Evolutionary conservation across 2,888 invertebrate species (phyloP).

Genomic region (Allophyes oxyacanthae): DNA sequence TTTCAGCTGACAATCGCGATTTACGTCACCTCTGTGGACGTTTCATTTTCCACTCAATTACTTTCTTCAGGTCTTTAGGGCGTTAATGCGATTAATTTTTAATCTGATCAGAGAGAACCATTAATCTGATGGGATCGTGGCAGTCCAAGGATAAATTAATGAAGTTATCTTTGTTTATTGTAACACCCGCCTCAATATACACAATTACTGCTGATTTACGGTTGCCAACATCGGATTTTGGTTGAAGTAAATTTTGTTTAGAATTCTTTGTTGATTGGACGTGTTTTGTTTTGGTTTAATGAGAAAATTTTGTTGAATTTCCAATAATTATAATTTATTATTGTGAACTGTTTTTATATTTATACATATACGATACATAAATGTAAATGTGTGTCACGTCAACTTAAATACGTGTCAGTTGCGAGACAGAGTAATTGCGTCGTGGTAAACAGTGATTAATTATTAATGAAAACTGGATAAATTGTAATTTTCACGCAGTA

Average conservation of each 20-base stretch:
- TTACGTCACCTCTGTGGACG: slow-evolving; percentile 73
- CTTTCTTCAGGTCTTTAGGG: slow-evolving; percentile 71
- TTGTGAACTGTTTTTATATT: no score
- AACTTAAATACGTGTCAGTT: no score
- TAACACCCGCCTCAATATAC: slow-evolving; percentile 58
- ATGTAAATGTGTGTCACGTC: no score
- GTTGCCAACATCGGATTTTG: slow-evolving; percentile 52
- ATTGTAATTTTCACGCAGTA: no score
- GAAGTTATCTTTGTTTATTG: slow-evolving; percentile 67
- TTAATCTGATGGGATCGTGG: slow-evolving; percentile 45
- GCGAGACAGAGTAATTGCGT: no score
- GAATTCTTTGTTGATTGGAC: slow-evolving; percentile 57
- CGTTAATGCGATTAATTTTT: slow-evolving; percentile 79
- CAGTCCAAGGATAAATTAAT: slow-evolving; percentile 58
- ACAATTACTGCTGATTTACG: slow-evolving; percentile 66
- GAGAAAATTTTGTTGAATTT: background rate
- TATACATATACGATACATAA: no score
- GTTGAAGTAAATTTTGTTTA: slow-evolving; percentile 56
- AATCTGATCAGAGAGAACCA: slow-evolving; percentile 69
- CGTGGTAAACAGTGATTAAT: no score
- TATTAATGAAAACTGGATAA: no score
- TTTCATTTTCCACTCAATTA: slow-evolving; percentile 82
- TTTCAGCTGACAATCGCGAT: slow-evolving; percentile 80
- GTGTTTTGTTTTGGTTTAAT: slow-evolving; percentile 52
- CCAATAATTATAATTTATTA: no score